phyloP scores from a whole-genome alignment of 2,113 vertebrate genomes.

The Oncorhynchus mykiss region DNA sequence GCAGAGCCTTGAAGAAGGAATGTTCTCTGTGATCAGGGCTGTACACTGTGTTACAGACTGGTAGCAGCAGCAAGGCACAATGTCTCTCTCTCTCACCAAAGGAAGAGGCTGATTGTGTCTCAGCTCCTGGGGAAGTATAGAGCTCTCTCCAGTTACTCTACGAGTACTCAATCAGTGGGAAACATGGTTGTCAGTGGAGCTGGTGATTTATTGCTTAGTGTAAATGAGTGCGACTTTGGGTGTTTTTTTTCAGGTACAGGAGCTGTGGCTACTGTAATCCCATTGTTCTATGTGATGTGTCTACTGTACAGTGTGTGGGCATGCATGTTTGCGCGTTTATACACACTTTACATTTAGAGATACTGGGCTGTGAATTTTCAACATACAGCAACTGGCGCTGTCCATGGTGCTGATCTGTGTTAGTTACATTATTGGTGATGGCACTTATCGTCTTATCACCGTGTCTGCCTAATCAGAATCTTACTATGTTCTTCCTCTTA shows the following conservation, averaged over 20 bases:
- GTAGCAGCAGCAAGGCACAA: too few species aligned
- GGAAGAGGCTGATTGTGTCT: slow-evolving; percentile 39
- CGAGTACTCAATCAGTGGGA: slow-evolving; percentile 60
- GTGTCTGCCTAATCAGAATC: too few species aligned
- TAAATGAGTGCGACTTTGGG: slow-evolving; percentile 46
- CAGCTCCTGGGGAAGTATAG: slow-evolving; percentile 24
- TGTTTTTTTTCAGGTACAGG: slow-evolving; percentile 36
- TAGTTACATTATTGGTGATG: too few species aligned
- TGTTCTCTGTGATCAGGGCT: slow-evolving; percentile 20
- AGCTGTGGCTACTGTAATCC: slow-evolving; percentile 24
- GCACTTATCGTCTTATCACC: too few species aligned
- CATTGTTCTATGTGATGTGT: slow-evolving; percentile 14
- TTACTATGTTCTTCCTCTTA: too few species aligned
- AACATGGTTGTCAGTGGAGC: slow-evolving; percentile 51
- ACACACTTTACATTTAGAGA: not conserved
- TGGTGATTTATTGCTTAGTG: slow-evolving; percentile 55
- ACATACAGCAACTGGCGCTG: too few species aligned
- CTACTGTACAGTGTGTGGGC: slow-evolving; percentile 6
- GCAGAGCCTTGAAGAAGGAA: slow-evolving; percentile 51
- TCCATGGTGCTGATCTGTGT: too few species aligned
- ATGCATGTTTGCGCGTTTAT: not conserved
- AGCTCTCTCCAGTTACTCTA: slow-evolving; percentile 45
- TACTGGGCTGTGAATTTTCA: too few species aligned
- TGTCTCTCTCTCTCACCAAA: slow-evolving; percentile 18
- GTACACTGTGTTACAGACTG: not conserved